Conservation (phyloP, 1,140 invertebrate genomes). For the Octopus sinensis region DNA sequence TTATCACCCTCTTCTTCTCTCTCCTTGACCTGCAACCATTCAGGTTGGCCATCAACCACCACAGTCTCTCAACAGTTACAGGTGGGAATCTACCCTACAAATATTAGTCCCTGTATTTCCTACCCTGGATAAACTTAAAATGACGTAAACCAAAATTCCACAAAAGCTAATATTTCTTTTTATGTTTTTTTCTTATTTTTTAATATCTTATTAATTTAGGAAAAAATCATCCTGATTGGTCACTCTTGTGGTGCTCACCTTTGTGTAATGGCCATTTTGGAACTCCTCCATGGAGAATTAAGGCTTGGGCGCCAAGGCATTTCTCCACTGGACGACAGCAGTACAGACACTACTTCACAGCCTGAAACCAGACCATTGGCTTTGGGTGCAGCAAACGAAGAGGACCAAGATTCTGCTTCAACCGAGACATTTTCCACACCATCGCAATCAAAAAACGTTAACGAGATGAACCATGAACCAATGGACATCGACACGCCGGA, state of each 20-base stretch:
- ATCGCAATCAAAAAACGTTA: background rate
- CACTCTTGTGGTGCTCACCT: conserved; percentile 55
- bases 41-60: no score
- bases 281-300: conserved; percentile 44
- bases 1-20: no score
- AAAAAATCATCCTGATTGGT: conserved; percentile 50
- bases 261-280: conserved; percentile 47
- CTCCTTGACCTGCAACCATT: no score
- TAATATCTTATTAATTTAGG: conserved; percentile 30
- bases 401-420: background rate
- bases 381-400: conserved; percentile 36
- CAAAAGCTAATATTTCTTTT: background rate
- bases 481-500: conserved; percentile 19
- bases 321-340: background rate
- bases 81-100: no score
- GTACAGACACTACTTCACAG: background rate
- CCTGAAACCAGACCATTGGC: conserved; percentile 23
- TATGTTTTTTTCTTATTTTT: background rate
- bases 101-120: no score
- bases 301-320: conserved; percentile 3
- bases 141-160: background rate
- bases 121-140: no score
- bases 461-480: background rate
- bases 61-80: no score
- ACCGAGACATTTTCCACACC: background rate